phyloP scores from a whole-genome alignment of 2,797 vertebrate genomes.

The Acomys russatus region DNA sequence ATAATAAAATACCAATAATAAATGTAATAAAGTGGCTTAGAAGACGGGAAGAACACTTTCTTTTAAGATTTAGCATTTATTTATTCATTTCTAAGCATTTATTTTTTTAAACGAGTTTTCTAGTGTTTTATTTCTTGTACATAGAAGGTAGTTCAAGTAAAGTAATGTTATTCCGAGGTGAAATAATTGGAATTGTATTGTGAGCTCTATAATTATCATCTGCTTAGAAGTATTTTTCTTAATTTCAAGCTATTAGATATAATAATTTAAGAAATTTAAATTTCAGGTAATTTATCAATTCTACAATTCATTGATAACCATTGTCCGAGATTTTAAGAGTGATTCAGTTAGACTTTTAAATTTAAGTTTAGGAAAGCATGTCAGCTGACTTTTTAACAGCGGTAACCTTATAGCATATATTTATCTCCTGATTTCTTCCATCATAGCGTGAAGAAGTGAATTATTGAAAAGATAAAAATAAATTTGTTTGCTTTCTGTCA shows the following conservation, averaged over 20 bases:
- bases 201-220: constrained; percentile 19
- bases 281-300: constrained; percentile 14
- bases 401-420: constrained; percentile 85
- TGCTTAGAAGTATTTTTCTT: constrained; percentile 50
- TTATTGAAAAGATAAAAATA: constrained; percentile 96
- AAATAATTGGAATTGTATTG: constrained; percentile 60
- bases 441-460: constrained; percentile 89
- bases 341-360: constrained; percentile 74
- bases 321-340: constrained; percentile 65
- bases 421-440: constrained; percentile 87
- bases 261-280: constrained; percentile 52
- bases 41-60: constrained; percentile 36
- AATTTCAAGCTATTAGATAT: constrained; percentile 1
- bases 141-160: neutral
- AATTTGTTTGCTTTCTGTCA: constrained; percentile 97
- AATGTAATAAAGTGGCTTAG: neutral
- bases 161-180: neutral
- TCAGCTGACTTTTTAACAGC: constrained; percentile 83
- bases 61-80: constrained; percentile 49
- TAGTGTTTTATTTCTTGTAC: constrained; percentile 38
- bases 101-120: constrained; percentile 31
- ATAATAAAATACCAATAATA: neutral
- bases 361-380: constrained; percentile 78
- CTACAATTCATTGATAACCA: neutral
- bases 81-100: constrained; percentile 3